phyloP scores from a whole-genome alignment of 2,888 invertebrate genomes.

The Galerucella calmariensis region DNA sequence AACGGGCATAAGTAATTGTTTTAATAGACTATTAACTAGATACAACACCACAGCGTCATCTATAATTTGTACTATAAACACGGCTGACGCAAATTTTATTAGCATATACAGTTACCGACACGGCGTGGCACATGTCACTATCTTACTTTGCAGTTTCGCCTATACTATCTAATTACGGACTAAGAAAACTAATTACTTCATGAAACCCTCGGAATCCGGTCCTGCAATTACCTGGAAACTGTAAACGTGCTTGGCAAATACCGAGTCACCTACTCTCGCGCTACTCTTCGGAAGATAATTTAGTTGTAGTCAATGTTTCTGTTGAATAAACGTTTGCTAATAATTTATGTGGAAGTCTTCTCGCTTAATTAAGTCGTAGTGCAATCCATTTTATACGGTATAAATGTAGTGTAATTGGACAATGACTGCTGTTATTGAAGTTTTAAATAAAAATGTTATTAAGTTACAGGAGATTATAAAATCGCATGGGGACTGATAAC shows the following conservation, averaged over 20 bases:
- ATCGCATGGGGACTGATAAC: too few species aligned
- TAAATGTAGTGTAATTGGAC: not conserved
- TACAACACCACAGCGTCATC: conserved; percentile 9
- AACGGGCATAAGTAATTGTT: not conserved
- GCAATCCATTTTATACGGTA: not conserved
- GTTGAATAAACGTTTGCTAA: conserved; percentile 22
- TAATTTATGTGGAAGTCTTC: conserved; percentile 12
- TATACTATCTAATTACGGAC: conserved; percentile 38
- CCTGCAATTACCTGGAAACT: conserved; percentile 37
- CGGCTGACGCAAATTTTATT: conserved; percentile 25
- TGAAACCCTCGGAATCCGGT: conserved; percentile 30
- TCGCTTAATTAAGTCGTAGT: not conserved
- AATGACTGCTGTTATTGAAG: too few species aligned
- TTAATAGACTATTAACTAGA: conserved; percentile 22
- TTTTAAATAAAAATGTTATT: too few species aligned
- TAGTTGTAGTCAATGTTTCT: conserved; percentile 17
- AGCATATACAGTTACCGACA: conserved; percentile 12
- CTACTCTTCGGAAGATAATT: conserved; percentile 17
- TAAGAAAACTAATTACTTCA: conserved; percentile 39
- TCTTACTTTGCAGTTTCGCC: conserved; percentile 18
- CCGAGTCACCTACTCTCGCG: conserved; percentile 2
- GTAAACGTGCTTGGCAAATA: conserved; percentile 37
- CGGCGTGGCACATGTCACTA: conserved; percentile 24
- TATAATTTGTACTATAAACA: conserved; percentile 26
- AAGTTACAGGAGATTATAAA: too few species aligned